Percentiles rank a stretch among this genome's conserved stretches.
phyloP scores from a whole-genome alignment of 2,797 vertebrate genomes.

The Oryzias sinensis region DNA sequence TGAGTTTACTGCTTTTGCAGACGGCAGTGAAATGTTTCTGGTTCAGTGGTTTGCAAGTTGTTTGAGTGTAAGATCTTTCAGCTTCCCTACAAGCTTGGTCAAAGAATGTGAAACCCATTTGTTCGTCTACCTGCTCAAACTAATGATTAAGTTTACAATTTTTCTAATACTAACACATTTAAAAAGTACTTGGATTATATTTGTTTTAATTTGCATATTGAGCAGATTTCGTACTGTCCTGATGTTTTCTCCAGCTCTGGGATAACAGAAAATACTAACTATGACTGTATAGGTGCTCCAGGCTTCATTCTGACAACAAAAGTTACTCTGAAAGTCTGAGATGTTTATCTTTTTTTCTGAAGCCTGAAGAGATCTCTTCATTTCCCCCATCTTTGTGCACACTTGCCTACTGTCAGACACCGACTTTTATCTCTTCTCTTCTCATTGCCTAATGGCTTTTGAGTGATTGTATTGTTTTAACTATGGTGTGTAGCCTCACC shows the following conservation, averaged over 20 bases:
- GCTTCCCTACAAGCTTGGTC: too few species aligned
- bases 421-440: conserved; percentile 42
- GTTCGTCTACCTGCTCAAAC: too few species aligned
- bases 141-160: too few species aligned
- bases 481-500: conserved; percentile 23
- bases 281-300: conserved; percentile 41
- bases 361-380: conserved; percentile 73
- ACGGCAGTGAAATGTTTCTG: too few species aligned
- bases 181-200: too few species aligned
- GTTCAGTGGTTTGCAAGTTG: too few species aligned
- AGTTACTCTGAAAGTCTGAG: conserved; percentile 59
- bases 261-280: conserved; percentile 31
- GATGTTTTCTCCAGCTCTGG: neutral
- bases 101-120: too few species aligned
- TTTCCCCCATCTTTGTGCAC: conserved; percentile 63
- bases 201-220: too few species aligned
- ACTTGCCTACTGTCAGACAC: conserved; percentile 53
- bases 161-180: too few species aligned
- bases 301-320: conserved; percentile 58
- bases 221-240: too few species aligned
- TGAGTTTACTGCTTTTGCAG: too few species aligned
- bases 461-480: conserved; percentile 47
- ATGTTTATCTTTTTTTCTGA: conserved; percentile 75
- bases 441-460: conserved; percentile 47
- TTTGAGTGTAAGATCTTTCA: too few species aligned